Evolutionary conservation across 2,888 invertebrate genomes (phyloP), one percentile per base, ranked within the genome.

Genomic region (Folsomia candida): DNA sequence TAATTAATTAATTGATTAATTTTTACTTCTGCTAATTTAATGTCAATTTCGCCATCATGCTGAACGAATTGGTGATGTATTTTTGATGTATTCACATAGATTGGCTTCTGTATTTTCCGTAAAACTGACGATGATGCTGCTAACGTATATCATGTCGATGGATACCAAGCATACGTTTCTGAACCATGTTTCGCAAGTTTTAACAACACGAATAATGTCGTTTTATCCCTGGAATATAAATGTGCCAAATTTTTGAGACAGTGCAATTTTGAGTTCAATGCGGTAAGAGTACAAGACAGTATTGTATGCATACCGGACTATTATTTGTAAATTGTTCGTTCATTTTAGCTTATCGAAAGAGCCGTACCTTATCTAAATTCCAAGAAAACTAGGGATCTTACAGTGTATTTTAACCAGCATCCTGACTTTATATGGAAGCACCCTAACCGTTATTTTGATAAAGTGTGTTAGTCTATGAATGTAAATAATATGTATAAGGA

Each of bases 101-200:
- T 91, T 72, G 91, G 91, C 0, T 81, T 91, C 9, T 87, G 89
- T 1, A 85, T 88, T 75, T 91, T 90, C 82, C 84, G 83, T 61
- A 88, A 86, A 81, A 82, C 87, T 71, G 81, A 86, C 66, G 62
- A 87, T 24, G 80, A 81, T n/a, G 88, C 27, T 14, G 29, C 28
- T 4, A 70, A 89, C 79, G 83, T 83, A 2, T 91, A 89, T 81
- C 80, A 81, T 25, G 88, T 87, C 1, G 84, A 86, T 11, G 85
- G 87, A 0, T 92, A 87, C 81, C 90, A 88, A 67, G 90, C 91
- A 82, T 89, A 89, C 81, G 82, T 91, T 18, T 86, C 88, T 76
- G 91, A 54, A 22, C 86, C 87, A 80, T 82, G 86, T 0, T 86
- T 89, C 81, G 88, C 87, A 0, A 85, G 86, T 64, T 83, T 88